Conservation (phyloP, 1,140 invertebrate species). For the Homarus americanus region DNA sequence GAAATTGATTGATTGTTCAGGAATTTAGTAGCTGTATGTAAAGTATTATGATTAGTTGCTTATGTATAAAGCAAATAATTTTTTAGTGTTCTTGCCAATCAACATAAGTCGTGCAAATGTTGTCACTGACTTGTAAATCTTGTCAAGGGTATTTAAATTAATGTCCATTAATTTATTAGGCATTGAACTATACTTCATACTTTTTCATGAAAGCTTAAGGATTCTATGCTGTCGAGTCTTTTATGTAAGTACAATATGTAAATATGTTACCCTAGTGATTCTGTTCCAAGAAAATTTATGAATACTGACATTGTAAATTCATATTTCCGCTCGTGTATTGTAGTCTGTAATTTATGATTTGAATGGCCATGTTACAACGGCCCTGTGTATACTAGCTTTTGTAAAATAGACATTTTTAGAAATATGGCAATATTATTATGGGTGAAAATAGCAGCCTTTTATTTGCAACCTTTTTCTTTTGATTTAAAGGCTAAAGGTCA, state of each 20-base stretch:
- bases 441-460: conserved; percentile 21
- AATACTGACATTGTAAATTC: conserved; percentile 65
- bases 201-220: conserved; percentile 48
- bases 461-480: background rate
- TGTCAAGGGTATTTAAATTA: conserved; percentile 67
- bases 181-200: conserved; percentile 43
- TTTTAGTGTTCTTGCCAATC: conserved; percentile 70
- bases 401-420: conserved; percentile 69
- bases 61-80: conserved; percentile 62
- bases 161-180: conserved; percentile 71
- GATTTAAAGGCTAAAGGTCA: background rate
- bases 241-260: conserved; percentile 71
- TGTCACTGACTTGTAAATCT: conserved; percentile 50
- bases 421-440: conserved; percentile 70
- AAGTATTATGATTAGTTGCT: conserved; percentile 61
- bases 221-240: conserved; percentile 63
- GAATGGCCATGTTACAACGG: conserved; percentile 55
- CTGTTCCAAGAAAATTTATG: conserved; percentile 62
- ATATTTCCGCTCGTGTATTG: conserved; percentile 68
- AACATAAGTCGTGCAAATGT: conserved; percentile 38
- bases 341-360: conserved; percentile 70
- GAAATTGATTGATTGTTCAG: conserved; percentile 60
- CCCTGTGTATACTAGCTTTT: conserved; percentile 71
- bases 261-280: conserved; percentile 69
- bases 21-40: conserved; percentile 61